Evolutionary conservation across 1,140 invertebrate species (phyloP).

Genomic region (Zaprionus inermis): DNA sequence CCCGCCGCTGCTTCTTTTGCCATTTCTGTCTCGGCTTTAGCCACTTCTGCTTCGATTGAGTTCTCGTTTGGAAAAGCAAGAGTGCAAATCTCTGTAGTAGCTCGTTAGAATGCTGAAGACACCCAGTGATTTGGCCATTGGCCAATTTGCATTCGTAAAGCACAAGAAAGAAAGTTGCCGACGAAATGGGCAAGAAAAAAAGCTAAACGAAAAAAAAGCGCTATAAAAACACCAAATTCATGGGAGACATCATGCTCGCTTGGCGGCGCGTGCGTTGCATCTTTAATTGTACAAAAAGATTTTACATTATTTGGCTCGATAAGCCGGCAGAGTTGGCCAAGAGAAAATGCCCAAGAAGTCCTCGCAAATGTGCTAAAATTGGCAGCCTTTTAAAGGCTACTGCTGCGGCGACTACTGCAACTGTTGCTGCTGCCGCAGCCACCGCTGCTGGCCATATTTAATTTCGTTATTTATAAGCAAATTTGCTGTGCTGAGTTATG

Average conservation of each 20-base stretch:
- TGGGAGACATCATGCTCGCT: conserved; percentile 33
- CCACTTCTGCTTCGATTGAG: not conserved
- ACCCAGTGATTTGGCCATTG: conserved; percentile 50
- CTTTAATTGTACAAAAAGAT: conserved; percentile 70
- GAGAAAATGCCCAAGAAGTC: conserved; percentile 25
- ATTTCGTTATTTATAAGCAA: conserved; percentile 82
- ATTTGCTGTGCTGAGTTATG: conserved; percentile 67
- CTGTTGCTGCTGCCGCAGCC: conserved; percentile 20
- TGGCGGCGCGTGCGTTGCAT: conserved; percentile 74
- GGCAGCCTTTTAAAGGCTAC: conserved; percentile 57
- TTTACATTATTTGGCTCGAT: conserved; percentile 51
- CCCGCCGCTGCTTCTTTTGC: not conserved
- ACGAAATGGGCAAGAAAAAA: conserved; percentile 31
- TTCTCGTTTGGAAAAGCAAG: conserved; percentile 57
- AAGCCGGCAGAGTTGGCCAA: conserved; percentile 29
- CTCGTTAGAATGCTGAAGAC: conserved; percentile 66
- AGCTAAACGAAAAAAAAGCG: conserved; percentile 10
- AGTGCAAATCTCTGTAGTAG: conserved; percentile 52
- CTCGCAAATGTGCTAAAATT: conserved; percentile 68
- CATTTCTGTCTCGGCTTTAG: too few species aligned
- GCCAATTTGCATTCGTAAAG: conserved; percentile 73
- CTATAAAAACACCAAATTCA: conserved; percentile 43
- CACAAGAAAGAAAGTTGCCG: conserved; percentile 72
- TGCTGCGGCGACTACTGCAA: conserved; percentile 5
- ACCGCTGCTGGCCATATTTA: conserved; percentile 79